phyloP scores from a whole-genome alignment of 35 echinoderm and acorn worm genomes.

The Apostichopus parvimensis region DNA sequence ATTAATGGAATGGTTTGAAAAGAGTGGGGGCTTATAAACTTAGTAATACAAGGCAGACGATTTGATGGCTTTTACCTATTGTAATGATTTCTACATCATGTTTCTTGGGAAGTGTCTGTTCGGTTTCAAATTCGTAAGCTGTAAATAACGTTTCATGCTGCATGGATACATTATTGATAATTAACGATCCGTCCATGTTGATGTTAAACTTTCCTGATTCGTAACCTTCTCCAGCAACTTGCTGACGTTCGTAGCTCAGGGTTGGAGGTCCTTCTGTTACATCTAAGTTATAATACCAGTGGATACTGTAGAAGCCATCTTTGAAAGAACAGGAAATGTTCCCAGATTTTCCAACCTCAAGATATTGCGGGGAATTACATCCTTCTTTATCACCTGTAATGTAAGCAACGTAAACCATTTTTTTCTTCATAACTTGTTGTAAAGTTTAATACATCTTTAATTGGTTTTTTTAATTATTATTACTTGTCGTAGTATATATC shows the following conservation, averaged over 20 bases:
- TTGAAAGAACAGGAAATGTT: background rate
- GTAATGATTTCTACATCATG: background rate
- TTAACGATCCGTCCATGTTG: background rate
- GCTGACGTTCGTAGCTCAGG: background rate
- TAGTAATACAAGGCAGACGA: no score
- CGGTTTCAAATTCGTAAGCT: background rate
- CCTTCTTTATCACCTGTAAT: no score
- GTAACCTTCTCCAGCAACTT: background rate
- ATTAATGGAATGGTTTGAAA: no score
- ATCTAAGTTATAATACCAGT: background rate
- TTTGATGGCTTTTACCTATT: background rate
- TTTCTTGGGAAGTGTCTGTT: background rate
- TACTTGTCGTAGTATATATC: no score
- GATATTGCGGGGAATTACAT: background rate
- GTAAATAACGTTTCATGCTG: background rate
- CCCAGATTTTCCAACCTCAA: background rate
- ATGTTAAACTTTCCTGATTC: background rate
- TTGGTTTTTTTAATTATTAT: no score
- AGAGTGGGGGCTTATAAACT: no score
- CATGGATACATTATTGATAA: background rate
- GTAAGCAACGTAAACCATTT: no score
- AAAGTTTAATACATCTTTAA: no score
- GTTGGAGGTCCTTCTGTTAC: background rate
- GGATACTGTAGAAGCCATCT: background rate
- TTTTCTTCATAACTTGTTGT: no score